A percentile compares a stretch with the other conserved stretches of the same genome.
phyloP scores from a whole-genome alignment of 2,113 vertebrate genomes.

The Salminus brasiliensis region DNA sequence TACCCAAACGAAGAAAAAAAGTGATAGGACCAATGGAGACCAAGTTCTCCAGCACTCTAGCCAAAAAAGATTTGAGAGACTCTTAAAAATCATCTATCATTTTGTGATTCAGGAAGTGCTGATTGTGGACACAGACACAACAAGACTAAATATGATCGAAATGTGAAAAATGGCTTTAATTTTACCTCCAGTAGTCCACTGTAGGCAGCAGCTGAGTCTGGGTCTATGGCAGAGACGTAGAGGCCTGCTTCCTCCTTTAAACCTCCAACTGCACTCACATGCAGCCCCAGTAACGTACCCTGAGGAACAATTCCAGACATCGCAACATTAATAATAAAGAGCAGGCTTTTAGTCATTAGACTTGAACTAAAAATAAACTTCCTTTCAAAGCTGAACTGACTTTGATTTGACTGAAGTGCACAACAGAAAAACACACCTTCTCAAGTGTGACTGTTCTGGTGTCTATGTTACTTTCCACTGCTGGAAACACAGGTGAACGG shows the following conservation, averaged over 20 bases:
- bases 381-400: neutral
- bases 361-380: neutral
- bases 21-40: neutral
- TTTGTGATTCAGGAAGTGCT: too few species aligned
- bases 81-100: too few species aligned
- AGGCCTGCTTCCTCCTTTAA: constrained; percentile 87
- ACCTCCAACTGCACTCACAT: constrained; percentile 86
- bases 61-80: too few species aligned
- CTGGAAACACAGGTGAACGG: constrained; percentile 21
- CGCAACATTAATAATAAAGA: neutral
- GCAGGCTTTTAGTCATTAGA: neutral
- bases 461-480: neutral
- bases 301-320: constrained; percentile 54
- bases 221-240: constrained; percentile 92
- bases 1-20: neutral
- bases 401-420: neutral
- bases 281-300: constrained; percentile 84
- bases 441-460: constrained; percentile 36
- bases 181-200: constrained; percentile 88
- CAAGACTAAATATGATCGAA: too few species aligned
- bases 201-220: constrained; percentile 85
- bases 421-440: constrained; percentile 21
- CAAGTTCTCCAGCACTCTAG: neutral
- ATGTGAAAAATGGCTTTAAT: constrained; percentile 1
- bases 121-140: too few species aligned